Base-by-base conservation (phyloP, 1,140 invertebrate species). In the Magallana angulata region DNA sequence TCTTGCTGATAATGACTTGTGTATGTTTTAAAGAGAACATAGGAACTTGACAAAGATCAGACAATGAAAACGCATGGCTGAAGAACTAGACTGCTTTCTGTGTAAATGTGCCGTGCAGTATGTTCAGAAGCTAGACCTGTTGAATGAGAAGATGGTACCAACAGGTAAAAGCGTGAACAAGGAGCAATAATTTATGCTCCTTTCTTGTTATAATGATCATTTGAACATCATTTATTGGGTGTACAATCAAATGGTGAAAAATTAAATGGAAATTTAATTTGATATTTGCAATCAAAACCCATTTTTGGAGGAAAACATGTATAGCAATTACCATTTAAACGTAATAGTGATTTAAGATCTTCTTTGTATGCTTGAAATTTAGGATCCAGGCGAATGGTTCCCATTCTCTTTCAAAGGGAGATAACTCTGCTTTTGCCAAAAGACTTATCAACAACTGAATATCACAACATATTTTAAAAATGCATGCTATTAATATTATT, bases 21-120 rank as follows among this genome's bases (percentile, higher is more conserved):
- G 60, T 64, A n/a, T 64, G 8, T 64, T 64, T 16, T 0, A 64
- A 7, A 64, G 4, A 16, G 60, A 64, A 18, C 14, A 64, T 64
- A 64, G 16, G 16, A 16, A n/a, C 18, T 3, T 7, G 60, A 16
- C 60, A 64, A 7, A 6, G 18, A n/a, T 62, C 11, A 8, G 7
- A 76, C 68, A 12, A 76, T 76, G 68, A 36, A 18, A 76, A 36
- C 24, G 8, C 36, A 76, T 76, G 60, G 60, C 60, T 62, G 68
- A 30, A 76, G 8, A 8, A 12, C 14, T 24, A 12, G 68, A 76
- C 24, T 76, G 68, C 9, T 76, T 76, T 36, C 18, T 76, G 12
- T 76, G 68, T 76, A 36, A 76, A 76, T 76, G 68, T 76, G 68
- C 68, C 24, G 18, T 76, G 24, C 68, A 76, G 9, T 76, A 76